A percentile compares a stretch with the other conserved stretches of the same genome.
Conservation (phyloP, 2,113 vertebrate species). For the Vidua macroura region DNA sequence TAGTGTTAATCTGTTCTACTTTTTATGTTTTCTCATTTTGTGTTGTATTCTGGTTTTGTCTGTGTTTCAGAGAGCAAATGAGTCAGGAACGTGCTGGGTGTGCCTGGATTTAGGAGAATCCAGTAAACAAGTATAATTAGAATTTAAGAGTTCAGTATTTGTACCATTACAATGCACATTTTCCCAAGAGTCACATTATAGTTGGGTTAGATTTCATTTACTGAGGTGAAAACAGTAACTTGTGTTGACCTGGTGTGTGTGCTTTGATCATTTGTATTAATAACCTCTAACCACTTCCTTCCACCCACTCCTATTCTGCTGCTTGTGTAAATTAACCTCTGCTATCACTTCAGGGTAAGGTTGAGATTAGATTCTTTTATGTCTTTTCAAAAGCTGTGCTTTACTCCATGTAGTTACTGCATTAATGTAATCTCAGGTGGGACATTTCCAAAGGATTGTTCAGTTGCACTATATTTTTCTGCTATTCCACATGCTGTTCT, state of each 20-base stretch:
- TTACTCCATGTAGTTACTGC: background rate
- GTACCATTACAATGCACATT: background rate
- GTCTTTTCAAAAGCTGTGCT: slow-evolving; percentile 14
- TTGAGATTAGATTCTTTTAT: slow-evolving; percentile 16
- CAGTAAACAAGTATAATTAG: background rate
- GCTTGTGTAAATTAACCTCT: slow-evolving; percentile 54
- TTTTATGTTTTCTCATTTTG: background rate
- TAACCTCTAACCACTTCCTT: slow-evolving; percentile 56
- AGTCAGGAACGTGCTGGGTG: background rate
- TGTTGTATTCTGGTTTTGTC: background rate
- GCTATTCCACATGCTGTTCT: background rate
- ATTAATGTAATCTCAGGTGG: slow-evolving; percentile 22
- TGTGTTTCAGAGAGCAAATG: background rate
- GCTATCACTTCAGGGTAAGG: slow-evolving; percentile 28
- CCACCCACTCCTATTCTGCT: background rate
- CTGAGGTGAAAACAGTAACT: slow-evolving; percentile 17
- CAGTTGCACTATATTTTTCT: background rate
- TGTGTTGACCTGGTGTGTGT: slow-evolving; percentile 21
- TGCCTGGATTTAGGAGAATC: background rate
- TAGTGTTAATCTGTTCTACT: background rate
- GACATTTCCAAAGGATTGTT: background rate
- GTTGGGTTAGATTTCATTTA: slow-evolving; percentile 16
- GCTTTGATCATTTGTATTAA: slow-evolving; percentile 48
- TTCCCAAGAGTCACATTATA: slow-evolving; percentile 20
- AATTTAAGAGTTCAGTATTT: background rate